Conservation (phyloP, 2,113 vertebrate species). For the Meles meles region DNA sequence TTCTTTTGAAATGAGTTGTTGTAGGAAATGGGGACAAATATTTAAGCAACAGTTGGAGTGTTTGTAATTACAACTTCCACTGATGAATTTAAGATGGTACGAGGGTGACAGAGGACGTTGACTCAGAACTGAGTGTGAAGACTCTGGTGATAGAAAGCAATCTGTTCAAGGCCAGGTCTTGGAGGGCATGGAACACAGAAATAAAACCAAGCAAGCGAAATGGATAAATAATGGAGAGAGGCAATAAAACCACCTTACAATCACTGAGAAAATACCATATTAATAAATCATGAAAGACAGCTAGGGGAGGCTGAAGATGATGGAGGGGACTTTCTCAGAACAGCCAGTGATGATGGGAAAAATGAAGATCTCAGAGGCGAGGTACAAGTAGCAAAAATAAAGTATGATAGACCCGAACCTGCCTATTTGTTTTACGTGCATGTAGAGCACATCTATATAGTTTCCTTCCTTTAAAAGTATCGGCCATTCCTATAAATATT, state of each 20-base stretch:
- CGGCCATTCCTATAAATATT: conserved; percentile 14
- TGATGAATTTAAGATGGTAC: not conserved
- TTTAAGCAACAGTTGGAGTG: conserved; percentile 31
- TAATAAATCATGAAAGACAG: not conserved
- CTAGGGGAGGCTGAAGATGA: not conserved
- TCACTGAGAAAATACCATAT: not conserved
- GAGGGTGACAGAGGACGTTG: not conserved
- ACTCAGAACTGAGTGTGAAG: not conserved
- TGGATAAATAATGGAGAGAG: conserved; percentile 13
- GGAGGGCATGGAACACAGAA: conserved; percentile 33
- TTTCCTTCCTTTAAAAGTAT: conserved; percentile 3
- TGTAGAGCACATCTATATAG: not conserved
- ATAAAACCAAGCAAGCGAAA: conserved; percentile 17
- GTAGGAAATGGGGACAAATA: not conserved
- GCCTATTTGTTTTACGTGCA: not conserved
- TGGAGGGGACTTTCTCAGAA: not conserved
- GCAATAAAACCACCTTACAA: not conserved
- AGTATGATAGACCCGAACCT: not conserved
- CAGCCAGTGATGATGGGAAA: not conserved
- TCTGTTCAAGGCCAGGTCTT: conserved; percentile 32
- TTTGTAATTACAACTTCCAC: not conserved
- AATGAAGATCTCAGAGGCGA: not conserved
- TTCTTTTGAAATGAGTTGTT: not conserved
- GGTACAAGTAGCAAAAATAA: not conserved
- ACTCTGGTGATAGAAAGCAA: not conserved